Evolutionary conservation across 2,888 invertebrate genomes (phyloP), one percentile per base, ranked within the genome.

Genomic region (Heliconius hortense): DNA sequence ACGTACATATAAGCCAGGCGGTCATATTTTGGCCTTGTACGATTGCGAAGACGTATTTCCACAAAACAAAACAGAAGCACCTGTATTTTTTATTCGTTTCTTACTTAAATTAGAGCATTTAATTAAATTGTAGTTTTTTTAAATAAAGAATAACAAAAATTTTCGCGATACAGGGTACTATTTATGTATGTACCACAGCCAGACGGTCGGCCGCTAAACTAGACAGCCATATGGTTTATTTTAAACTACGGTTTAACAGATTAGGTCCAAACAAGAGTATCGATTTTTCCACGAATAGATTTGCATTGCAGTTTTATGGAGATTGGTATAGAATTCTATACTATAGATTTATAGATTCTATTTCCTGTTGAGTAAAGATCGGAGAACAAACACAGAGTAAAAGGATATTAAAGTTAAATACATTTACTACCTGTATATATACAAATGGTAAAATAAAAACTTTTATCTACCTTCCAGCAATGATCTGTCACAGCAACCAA

Each of bases 201-300:
- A 66, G 67, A 74, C 72, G 56, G 74, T 64, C 73, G 71, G 35
- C 64, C 60, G 73, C 71, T 64, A 26, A 71, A 69, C 53, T 56
- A 66, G 56, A 63, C 78, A 67, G 78, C 77, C 81, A 79, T 77
- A 78, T 76, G 79, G 79, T 78, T 80, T 80, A 82, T 82, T 81
- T 82, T 78, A 79, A 77, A 73, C 77, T 56, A 31, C 72, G 62
- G 53, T 64, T 66, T 63, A 74, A 64, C 76, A 60, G 73, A 78
- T 79, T 76, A 77, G 75, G 78, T 81, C 79, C 72, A 78, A 79
- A 60, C 73, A 53, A 56, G 64, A 76, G 78, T 79, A 81, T 83
- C 72, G 81, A 83, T 82, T 81, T 76, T 72, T 59, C 73, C 75
- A 39, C 73, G 69, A 79, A 79, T 80, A 80, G 76, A 76, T 53